Percentiles rank a stretch among this genome's conserved stretches.
phyloP scores from a whole-genome alignment of 2,888 invertebrate genomes.

The Ornithoptera alexandrae region DNA sequence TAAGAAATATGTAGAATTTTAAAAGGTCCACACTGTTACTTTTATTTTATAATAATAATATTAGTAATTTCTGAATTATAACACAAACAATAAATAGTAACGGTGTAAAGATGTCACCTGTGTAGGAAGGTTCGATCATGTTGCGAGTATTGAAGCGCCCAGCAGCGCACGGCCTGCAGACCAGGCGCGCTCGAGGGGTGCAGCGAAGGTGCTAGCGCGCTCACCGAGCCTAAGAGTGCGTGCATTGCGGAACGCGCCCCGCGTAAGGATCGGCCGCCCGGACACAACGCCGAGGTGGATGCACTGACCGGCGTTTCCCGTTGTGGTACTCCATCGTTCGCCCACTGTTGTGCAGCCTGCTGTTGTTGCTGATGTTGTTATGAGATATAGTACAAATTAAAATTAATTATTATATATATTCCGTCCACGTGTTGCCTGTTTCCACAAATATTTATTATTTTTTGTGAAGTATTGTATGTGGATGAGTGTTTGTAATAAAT shows the following conservation, averaged over 20 bases:
- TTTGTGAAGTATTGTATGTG: too few species aligned
- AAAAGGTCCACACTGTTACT: not conserved
- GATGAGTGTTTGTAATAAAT: too few species aligned
- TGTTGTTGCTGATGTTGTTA: not conserved
- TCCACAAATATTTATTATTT: too few species aligned
- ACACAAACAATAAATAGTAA: not conserved
- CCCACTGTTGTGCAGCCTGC: constrained; percentile 39
- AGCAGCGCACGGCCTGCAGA: constrained; percentile 95
- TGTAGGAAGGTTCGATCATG: constrained; percentile 96
- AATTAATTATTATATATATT: not conserved
- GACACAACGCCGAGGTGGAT: constrained; percentile 62
- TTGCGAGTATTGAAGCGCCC: constrained; percentile 93
- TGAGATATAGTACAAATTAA: not conserved
- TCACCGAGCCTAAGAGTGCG: constrained; percentile 92
- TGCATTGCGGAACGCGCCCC: constrained; percentile 87
- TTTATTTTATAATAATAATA: not conserved
- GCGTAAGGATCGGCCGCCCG: constrained; percentile 59
- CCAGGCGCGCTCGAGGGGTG: constrained; percentile 93
- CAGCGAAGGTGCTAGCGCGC: constrained; percentile 93
- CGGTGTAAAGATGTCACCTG: constrained; percentile 53
- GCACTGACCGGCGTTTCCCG: constrained; percentile 47
- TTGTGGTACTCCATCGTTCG: constrained; percentile 37
- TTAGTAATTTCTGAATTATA: not conserved
- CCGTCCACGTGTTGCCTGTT: too few species aligned
- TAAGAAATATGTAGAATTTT: not conserved